Conservation (phyloP, 1,140 invertebrate genomes). For the Camponotus pennsylvanicus region DNA sequence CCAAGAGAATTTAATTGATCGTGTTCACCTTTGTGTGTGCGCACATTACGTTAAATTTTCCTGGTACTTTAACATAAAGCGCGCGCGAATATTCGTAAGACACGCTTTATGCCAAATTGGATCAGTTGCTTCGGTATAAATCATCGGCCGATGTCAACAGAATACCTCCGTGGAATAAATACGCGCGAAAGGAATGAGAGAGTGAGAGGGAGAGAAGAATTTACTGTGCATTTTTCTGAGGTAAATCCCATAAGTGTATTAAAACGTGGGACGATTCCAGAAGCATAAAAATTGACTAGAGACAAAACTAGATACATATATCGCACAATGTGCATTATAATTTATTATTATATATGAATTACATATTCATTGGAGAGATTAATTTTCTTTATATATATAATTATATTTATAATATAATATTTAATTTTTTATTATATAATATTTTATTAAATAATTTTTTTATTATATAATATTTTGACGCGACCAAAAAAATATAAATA, state of each 20-base stretch:
- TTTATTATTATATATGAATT: not conserved
- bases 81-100: not conserved
- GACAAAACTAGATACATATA: not conserved
- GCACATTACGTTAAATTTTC: conserved; percentile 31
- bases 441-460: not conserved
- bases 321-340: not conserved
- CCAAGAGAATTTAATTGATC: conserved; percentile 40
- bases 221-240: conserved; percentile 30
- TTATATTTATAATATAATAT: too few species aligned
- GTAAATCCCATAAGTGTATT: conserved; percentile 54
- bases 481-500: too few species aligned
- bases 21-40: not conserved
- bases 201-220: conserved; percentile 23
- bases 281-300: conserved; percentile 18
- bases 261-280: conserved; percentile 1
- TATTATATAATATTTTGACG: too few species aligned
- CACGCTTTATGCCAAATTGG: conserved; percentile 77
- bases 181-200: not conserved
- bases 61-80: not conserved
- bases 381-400: not conserved
- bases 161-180: conserved; percentile 60
- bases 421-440: not conserved
- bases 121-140: conserved; percentile 78
- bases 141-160: conserved; percentile 72
- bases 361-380: not conserved